Base-by-base conservation (phyloP, 1,140 invertebrate species). In the Episyrphus balteatus region DNA sequence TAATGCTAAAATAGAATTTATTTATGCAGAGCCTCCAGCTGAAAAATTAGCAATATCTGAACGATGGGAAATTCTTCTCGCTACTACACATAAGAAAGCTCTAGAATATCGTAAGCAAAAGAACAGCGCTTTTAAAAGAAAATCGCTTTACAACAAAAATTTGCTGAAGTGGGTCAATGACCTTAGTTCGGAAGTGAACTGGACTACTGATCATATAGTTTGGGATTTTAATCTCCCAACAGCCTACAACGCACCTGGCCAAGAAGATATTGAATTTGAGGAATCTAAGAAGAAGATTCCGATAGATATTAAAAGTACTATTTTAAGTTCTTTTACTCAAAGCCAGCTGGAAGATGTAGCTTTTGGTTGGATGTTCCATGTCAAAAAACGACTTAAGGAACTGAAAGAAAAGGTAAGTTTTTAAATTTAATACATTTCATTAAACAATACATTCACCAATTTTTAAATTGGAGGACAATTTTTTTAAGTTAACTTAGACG, bases 171-270 rank as follows among this genome's bases (percentile, higher is more conserved):
- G 65, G 46, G 44, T 68, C 33, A 53, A 58, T 1, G 61, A 64
- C 21, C 61, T 67, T 6, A 50, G 58, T 44, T 17, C 34, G 3
- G 56, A 62, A 50, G 56, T 66, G 11, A 54, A 48, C 1, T 66
- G 62, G 80, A 80, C 79, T 10, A 71, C 78, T 41, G 77, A 82
- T 51, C 80, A 84, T 54, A 71, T 82, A 13, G 78, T 82, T 53
- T 77, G 75, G 40, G 79, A 82, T 44, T 75, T 80, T 18, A 72
- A 80, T 33, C 56, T 85, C 14, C 78, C 75, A 0, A 74, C 82
- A 55, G 76, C 78, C 2, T 74, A 75, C 31, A 69, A 79, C 26
- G 55, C 70, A 1, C 55, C 57, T 0, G 65, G 57, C 2, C 59
- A 66, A 46, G 62, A 60, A 39, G 54, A 58, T 40, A 56, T 58